Evolutionary conservation across 2,888 invertebrate genomes (phyloP).

Genomic region (Volucella zonaria): DNA sequence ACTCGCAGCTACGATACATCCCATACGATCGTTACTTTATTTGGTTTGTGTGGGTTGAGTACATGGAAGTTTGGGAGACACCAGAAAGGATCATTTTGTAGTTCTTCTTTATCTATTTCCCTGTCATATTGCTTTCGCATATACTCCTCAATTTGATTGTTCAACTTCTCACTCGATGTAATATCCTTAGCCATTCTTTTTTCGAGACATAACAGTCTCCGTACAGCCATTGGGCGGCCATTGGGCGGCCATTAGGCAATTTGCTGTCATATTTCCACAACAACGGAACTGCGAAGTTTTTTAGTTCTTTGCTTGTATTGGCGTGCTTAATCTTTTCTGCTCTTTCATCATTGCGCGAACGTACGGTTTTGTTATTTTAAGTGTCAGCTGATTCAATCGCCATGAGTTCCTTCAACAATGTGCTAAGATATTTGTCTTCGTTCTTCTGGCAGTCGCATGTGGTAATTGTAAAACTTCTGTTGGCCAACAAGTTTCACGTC

Average conservation of each 20-base stretch:
- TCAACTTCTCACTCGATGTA: constrained; percentile 35
- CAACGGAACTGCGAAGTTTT: constrained; percentile 24
- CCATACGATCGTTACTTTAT: too few relatives aligned
- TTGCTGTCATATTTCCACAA: constrained; percentile 51
- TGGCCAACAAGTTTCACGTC: background rate
- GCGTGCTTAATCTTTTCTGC: constrained; percentile 6
- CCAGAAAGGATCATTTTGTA: constrained; percentile 66
- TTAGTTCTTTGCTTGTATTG: constrained; percentile 6
- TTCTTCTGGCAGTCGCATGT: constrained; percentile 13
- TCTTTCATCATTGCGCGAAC: constrained; percentile 6
- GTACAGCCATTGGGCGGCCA: constrained; percentile 61
- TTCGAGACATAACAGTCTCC: constrained; percentile 63
- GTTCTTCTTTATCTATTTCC: constrained; percentile 47
- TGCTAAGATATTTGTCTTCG: constrained; percentile 1
- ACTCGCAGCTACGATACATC: too few relatives aligned
- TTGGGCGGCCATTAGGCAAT: constrained; percentile 41
- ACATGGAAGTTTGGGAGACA: constrained; percentile 75
- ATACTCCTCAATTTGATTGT: too few relatives aligned
- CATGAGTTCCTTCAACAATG: constrained; percentile 25
- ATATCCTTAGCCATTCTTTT: constrained; percentile 47
- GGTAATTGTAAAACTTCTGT: background rate
- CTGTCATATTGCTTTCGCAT: constrained; percentile 71
- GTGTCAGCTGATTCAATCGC: constrained; percentile 6
- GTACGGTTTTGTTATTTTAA: background rate
- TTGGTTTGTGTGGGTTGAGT: constrained; percentile 75